Evolutionary conservation across 2,888 invertebrate species (phyloP), one percentile per base, ranked within the genome.

Genomic region (Polymixis flavicincta): DNA sequence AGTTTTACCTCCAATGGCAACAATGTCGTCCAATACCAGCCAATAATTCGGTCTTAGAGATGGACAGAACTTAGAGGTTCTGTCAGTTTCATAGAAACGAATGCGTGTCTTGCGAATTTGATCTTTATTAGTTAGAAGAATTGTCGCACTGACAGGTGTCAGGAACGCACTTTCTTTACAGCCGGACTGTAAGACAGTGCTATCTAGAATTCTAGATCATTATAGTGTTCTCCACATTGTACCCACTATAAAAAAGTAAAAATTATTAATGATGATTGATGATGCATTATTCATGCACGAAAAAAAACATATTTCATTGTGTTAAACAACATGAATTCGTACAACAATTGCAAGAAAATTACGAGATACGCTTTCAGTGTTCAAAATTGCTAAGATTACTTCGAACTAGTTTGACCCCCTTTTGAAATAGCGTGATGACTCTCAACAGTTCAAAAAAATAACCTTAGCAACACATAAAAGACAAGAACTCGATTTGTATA

Each of bases 381-480:
- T 72, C n/a, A 71, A 74, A 86, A 76, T 81, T 69, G 73, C 68
- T 37, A 48, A 72, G n/a, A 78, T 81, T 72, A 71, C 75, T 76
- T 67, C 13, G n/a, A 71, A 79, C 68, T 79, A 59, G 66, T 63
- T 74, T 82, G 76, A 80, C 87, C 82, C 66, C 68, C 68, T 82
- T 86, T 84, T 77, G 42, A 69, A 69, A 81, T 65, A 64, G 57
- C 73, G 63, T 84, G 78, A 85, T 84, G 68, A n/a, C 55, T 42
- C 65, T 71, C 69, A 37, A 71, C 19, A 69, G 52, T 66, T 67
- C 52, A 75, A 63, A 64, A 64, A 74, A 67, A 17, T 71, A 28
- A 63, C 71, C 73, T 76, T 73, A 32, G 32, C 2, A 32, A 32
- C 32, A 32, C 32, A 3, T 32, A 32, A 32, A 32, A 32, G 4